Evolutionary conservation across 92 coral and sea anemone genomes (phyloP).

Genomic region (Meandrina meandrites): DNA sequence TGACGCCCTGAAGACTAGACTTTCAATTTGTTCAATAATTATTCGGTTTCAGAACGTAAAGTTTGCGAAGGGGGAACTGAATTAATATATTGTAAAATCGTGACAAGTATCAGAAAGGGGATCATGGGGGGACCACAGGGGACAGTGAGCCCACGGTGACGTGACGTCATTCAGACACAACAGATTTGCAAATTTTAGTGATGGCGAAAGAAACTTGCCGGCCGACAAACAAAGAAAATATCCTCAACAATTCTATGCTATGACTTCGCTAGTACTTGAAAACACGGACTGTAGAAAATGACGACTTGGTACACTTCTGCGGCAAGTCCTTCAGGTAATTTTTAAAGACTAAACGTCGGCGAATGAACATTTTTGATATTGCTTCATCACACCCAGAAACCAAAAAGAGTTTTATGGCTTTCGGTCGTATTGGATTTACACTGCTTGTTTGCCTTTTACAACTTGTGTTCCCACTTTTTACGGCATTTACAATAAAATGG

Average conservation of each 20-base stretch:
- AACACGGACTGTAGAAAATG: slow-evolving; percentile 49
- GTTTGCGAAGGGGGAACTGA: background rate
- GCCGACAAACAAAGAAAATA: slow-evolving; percentile 27
- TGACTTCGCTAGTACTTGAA: background rate
- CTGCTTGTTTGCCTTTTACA: background rate
- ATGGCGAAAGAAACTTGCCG: slow-evolving; percentile 29
- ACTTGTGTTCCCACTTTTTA: background rate
- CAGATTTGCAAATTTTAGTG: slow-evolving; percentile 15
- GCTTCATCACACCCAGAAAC: slow-evolving; percentile 16
- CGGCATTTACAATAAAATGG: background rate
- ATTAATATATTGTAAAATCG: background rate
- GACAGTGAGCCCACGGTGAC: background rate
- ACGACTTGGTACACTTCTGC: slow-evolving; percentile 83
- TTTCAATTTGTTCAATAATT: background rate
- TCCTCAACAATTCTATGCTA: background rate
- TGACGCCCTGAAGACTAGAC: background rate
- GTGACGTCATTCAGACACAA: slow-evolving; percentile 34
- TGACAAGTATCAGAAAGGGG: background rate
- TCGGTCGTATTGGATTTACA: slow-evolving; percentile 8
- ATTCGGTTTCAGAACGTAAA: background rate
- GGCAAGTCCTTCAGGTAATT: slow-evolving; percentile 68
- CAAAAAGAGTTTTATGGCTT: background rate
- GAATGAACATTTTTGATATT: background rate
- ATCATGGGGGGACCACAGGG: background rate
- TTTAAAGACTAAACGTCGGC: slow-evolving; percentile 24